Evolutionary conservation across 2,113 vertebrate species (phyloP).

Genomic region (Leptobrachium leishanense): DNA sequence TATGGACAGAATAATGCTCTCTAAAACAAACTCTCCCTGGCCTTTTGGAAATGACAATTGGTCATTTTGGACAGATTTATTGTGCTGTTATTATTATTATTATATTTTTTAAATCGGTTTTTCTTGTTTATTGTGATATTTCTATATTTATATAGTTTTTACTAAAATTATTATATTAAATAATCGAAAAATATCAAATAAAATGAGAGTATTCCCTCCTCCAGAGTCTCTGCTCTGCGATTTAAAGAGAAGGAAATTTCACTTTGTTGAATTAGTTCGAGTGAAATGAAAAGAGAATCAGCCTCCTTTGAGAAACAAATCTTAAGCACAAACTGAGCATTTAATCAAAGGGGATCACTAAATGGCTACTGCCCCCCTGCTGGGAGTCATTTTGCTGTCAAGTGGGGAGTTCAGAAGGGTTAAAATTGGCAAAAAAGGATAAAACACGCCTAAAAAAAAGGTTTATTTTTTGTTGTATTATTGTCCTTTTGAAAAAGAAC

Average conservation of each 20-base stretch:
- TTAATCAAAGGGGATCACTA: not conserved
- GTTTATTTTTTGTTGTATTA: not conserved
- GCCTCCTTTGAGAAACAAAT: not conserved
- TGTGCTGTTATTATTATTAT: constrained; percentile 35
- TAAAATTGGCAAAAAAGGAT: constrained; percentile 15
- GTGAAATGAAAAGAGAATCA: not conserved
- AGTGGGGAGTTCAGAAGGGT: constrained; percentile 12
- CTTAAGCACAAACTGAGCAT: not conserved
- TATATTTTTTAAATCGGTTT: not conserved
- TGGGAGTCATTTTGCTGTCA: constrained; percentile 1
- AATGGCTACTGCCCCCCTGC: constrained; percentile 6
- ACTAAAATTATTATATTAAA: too few relatives aligned
- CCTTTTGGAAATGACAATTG: constrained; percentile 61
- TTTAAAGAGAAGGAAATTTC: too few relatives aligned
- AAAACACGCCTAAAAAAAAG: constrained; percentile 1
- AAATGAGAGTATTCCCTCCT: too few relatives aligned
- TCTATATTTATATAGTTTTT: constrained; percentile 45
- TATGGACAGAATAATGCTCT: constrained; percentile 59
- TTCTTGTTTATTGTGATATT: too few relatives aligned
- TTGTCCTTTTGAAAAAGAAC: not conserved
- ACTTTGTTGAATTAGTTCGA: not conserved
- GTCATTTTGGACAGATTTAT: constrained; percentile 61
- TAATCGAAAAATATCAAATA: too few relatives aligned
- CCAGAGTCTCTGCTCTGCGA: too few relatives aligned
- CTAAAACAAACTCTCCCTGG: constrained; percentile 62